Evolutionary conservation across 2,113 vertebrate species (phyloP), one percentile per base, ranked within the genome.

Genomic region (Ochotona curzoniae): DNA sequence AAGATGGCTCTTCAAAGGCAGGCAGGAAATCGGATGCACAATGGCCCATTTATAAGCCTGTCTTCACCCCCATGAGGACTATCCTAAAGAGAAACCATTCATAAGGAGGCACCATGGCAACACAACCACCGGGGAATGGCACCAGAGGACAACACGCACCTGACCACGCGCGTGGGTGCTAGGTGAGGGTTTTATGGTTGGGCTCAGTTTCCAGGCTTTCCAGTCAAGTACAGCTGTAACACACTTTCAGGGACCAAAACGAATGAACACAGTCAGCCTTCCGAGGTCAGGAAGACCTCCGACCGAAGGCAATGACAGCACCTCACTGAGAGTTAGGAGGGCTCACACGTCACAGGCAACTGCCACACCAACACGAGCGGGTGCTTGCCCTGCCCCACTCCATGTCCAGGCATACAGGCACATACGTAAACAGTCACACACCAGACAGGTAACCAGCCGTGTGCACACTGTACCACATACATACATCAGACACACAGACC

Each of bases 111-210:
- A 63, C 28, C 18, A 1, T 75, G 2, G 7, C 11, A 7, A 14
- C 44, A 38, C 18, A 7, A 8, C 0, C 5, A 6, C 28, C 76
- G 28, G 30, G 63, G 61, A 18, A 21, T 1, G 5, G 5, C 74
- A n/a, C 4, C 2, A 70, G 25, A 18, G 20, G 63, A 26, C 38
- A 1, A 1, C 25, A 3, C 5, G 10, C 13, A 1, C 49, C 60
- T 15, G 17, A 83, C 14, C 54, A 57, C 2, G 0, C 0, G 8
- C 35, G 13, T 0, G 0, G n/a, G 54, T 3, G 1, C 20, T 0
- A 23, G 26, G 26, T 1, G 3, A 89, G 30, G 21, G 0, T 32
- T 83, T 30, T 20, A 44, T 60, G n/a, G 54, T 21, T 4, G 4
- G 1, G 10, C 25, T 26, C 82, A 28, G 23, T 70, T 90, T 61